Base-by-base conservation (phyloP, 1,140 invertebrate genomes). In the Lithobius niger region DNA sequence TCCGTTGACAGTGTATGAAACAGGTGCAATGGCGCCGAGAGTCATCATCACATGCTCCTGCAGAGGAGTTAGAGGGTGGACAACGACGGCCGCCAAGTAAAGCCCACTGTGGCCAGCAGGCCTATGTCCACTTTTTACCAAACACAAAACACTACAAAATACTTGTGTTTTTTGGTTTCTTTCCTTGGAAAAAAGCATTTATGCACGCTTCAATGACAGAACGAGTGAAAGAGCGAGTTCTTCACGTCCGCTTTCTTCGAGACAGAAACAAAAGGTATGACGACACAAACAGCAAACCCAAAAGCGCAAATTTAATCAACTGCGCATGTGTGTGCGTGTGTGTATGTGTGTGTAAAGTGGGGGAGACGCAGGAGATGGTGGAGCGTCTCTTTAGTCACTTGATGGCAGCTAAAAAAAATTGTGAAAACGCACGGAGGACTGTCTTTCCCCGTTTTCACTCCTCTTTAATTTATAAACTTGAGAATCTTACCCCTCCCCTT, bases 1-100 rank as follows among this genome's bases (percentile, higher is more conserved):
- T 74, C 69, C 59, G 73, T 76, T 55, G 74, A 76, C 65, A 75
- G 73, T 66, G 74, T 76, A 62, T 76, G 73, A 75, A 6, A n/a
- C n/a, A n/a, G n/a, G n/a, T n/a, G n/a, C n/a, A n/a, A n/a, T n/a
- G n/a, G n/a, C n/a, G n/a, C n/a, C n/a, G n/a, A n/a, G n/a, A n/a
- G n/a, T n/a, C n/a, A n/a, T n/a, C n/a, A n/a, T n/a, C n/a, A n/a
- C n/a, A n/a, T n/a, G n/a, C 6, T n/a, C 31, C 31, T 6, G 31
- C 31, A 36, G 31, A 10, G 6, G 31, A 36, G 6, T 36, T n/a
- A n/a, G 31, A 6, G n/a, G 31, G 6, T 6, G 31, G 6, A 36
- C 31, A 36, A 10, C 31, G 6, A 36, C 31, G n/a, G n/a, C 31
- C 31, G 6, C 31, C 31, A 36, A 36, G 6, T n/a, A 6, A 36